Evolutionary conservation across 2,113 vertebrate species (phyloP).

Genomic region (Numida meleagris): DNA sequence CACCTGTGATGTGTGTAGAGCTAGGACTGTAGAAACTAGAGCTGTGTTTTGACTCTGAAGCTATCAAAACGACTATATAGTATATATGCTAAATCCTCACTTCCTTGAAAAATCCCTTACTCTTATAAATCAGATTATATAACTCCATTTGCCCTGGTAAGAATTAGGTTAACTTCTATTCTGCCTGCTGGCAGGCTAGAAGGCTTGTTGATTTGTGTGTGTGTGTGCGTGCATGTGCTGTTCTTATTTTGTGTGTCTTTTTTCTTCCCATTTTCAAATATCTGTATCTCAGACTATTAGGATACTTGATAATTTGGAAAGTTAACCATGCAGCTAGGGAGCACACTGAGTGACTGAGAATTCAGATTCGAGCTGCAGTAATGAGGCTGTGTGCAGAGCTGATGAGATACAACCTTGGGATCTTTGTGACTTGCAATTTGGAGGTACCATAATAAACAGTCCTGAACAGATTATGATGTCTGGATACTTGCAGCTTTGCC

Average conservation of each 20-base stretch:
- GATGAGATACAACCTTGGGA: not conserved
- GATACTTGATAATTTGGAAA: not conserved
- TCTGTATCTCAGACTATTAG: not conserved
- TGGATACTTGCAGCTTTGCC: not conserved
- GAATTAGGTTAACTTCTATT: constrained; percentile 36
- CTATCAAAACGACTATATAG: not conserved
- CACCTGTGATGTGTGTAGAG: not conserved
- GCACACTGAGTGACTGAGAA: not conserved
- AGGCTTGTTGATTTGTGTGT: not conserved
- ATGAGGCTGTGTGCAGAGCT: not conserved
- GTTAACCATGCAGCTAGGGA: not conserved
- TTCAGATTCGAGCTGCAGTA: not conserved
- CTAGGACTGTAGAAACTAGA: not conserved
- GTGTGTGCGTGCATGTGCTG: not conserved
- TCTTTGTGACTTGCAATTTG: accelerated
- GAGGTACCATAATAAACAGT: not conserved
- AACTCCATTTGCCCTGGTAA: not conserved
- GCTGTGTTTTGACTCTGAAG: not conserved
- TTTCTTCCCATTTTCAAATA: not conserved
- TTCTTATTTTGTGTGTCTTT: not conserved
- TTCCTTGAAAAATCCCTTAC: not conserved
- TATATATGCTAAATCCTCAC: not conserved
- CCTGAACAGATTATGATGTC: not conserved
- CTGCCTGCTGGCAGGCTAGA: not conserved
- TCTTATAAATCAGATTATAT: constrained; percentile 29